phyloP scores from a whole-genome alignment of 1,140 invertebrate species.

The Calosoma granatense region DNA sequence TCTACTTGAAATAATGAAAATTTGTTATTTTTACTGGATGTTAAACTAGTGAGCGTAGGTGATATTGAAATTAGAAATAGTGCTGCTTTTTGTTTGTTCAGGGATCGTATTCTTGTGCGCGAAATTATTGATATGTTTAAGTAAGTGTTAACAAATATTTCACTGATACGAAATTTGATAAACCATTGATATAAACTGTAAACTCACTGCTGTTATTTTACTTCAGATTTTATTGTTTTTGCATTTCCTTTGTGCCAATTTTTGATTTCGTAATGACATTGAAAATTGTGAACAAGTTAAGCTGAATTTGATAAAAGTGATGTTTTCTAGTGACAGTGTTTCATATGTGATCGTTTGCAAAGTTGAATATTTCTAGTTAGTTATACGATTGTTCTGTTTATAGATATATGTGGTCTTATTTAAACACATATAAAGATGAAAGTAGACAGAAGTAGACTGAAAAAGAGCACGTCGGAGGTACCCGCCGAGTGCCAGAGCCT shows the following conservation, averaged over 20 bases:
- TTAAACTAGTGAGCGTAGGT: not conserved
- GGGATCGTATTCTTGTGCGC: not conserved
- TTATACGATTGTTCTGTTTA: not conserved
- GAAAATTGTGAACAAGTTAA: not conserved
- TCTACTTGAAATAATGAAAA: not conserved
- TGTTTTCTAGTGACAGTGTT: too few relatives aligned
- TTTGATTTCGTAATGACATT: not conserved
- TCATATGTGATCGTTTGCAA: too few relatives aligned
- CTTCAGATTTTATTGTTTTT: too few relatives aligned
- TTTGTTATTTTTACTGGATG: not conserved
- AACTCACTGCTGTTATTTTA: too few relatives aligned
- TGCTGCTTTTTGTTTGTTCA: not conserved
- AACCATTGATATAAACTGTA: too few relatives aligned
- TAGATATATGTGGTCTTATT: not conserved
- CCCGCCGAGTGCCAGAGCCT: constrained; percentile 72
- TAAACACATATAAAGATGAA: constrained; percentile 59
- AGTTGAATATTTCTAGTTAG: too few relatives aligned
- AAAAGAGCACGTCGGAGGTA: constrained; percentile 82
- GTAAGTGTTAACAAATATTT: not conserved
- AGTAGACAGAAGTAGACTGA: constrained; percentile 75
- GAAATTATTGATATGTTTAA: not conserved
- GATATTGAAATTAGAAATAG: not conserved
- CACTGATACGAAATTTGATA: not conserved
- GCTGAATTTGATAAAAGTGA: too few relatives aligned
- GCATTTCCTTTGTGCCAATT: not conserved